Base-by-base conservation (phyloP, 2,797 vertebrate genomes). In the Halcyon leucocephala region DNA sequence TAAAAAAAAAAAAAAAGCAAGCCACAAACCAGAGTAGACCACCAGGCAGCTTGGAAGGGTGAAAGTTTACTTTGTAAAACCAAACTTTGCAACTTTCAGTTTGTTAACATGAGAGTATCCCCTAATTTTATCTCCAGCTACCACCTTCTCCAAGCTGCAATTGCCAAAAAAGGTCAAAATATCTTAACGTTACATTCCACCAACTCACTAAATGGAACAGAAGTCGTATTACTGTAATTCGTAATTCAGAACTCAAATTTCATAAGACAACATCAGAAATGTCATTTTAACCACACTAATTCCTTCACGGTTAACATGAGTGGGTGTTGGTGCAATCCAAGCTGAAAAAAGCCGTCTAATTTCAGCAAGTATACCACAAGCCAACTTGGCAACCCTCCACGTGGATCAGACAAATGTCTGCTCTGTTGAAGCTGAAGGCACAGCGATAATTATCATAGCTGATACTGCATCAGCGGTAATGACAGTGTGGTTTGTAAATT, bases 401-500 rank as follows among this genome's bases (percentile, higher is more conserved):
- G 22, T 97, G 97, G 98, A 98, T 97, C 97, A 94, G 98, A 98
- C 98, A 98, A 98, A 95, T 92, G 97, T 97, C 98, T 98, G 98
- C 98, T 98, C 97, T 98, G 98, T 98, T 97, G 96, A 97, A 94
- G 96, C 98, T 97, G 97, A 98, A 98, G 98, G 98, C 98, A 98
- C 97, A 97, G 97, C 96, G 98, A 98, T 98, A 98, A 98, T 98
- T 98, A 98, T 98, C 98, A 97, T 94, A 92, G 91, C 69, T 95
- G 96, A 98, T 98, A 97, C 97, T 97, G 98, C 97, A 97, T 98
- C 92, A 69, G 92, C 97, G 98, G 98, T 98, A 98, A 98, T 98
- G 98, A 98, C 98, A 98, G 98, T 98, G 98, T 96, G 98, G 98
- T 98, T 97, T 99, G 98, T 98, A 99, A 99, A 99, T 98, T 99